Evolutionary conservation across 2,113 vertebrate genomes (phyloP).

Genomic region (Sakesphorus luctuosus): DNA sequence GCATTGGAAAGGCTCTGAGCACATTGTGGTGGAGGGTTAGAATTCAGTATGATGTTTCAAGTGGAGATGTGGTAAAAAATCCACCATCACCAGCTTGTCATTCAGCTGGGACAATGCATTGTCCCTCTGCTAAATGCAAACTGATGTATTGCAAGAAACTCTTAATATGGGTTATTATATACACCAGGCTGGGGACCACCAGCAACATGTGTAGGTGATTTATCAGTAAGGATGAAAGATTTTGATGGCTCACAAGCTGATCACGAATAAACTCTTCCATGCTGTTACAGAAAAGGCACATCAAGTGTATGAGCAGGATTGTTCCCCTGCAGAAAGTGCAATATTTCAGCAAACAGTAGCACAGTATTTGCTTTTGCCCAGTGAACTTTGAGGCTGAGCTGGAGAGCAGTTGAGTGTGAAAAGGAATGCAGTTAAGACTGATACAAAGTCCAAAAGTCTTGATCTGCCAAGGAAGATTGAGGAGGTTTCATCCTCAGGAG

Average conservation of each 20-base stretch:
- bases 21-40: neutral
- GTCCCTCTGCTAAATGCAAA: neutral
- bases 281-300: neutral
- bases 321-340: neutral
- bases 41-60: neutral
- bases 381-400: neutral
- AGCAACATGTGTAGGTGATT: neutral
- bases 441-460: neutral
- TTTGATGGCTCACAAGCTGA: neutral
- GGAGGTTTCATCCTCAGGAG: neutral
- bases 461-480: neutral
- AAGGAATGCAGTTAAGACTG: neutral
- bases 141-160: neutral
- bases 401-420: accelerated
- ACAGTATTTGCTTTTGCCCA: accelerated
- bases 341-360: neutral
- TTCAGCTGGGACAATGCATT: neutral
- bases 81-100: neutral
- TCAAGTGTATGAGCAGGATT: neutral
- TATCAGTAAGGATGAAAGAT: neutral
- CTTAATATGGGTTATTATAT: neutral
- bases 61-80: neutral
- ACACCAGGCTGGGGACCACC: neutral
- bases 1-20: neutral
- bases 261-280: neutral